Percentiles rank a stretch among this genome's conserved stretches.
Conservation (phyloP, 1,140 invertebrate species). For the Eubasilissa regina region DNA sequence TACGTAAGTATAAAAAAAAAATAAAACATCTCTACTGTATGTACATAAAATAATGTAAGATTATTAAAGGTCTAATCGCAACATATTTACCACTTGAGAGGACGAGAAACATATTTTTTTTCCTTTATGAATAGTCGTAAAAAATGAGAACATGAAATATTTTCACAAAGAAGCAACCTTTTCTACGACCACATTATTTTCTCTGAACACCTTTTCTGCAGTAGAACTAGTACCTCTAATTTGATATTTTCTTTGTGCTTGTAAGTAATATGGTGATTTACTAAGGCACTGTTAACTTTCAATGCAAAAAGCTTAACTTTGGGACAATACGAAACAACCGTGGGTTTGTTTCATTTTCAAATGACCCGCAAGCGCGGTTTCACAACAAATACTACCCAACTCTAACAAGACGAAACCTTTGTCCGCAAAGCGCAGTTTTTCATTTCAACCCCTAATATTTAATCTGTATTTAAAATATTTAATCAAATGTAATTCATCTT, state of each 20-base stretch:
- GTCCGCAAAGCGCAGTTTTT: constrained; percentile 26
- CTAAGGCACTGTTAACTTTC: neutral
- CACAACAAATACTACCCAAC: constrained; percentile 23
- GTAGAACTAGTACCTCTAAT: neutral
- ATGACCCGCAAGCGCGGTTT: constrained; percentile 27
- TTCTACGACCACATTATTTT: neutral
- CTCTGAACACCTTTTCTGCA: constrained; percentile 11
- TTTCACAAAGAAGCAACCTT: constrained; percentile 22
- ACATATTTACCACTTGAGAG: too few relatives aligned
- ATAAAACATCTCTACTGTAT: too few relatives aligned
- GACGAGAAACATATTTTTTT: too few relatives aligned
- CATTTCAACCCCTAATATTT: constrained; percentile 9
- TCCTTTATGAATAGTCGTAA: neutral
- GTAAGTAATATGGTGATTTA: constrained; percentile 31
- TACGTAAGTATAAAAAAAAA: too few relatives aligned
- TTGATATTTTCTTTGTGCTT: constrained; percentile 29
- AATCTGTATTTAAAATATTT: neutral
- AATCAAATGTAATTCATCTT: too few relatives aligned
- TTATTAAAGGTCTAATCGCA: too few relatives aligned
- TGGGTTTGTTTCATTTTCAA: neutral
- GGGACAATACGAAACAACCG: neutral
- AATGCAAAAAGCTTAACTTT: neutral
- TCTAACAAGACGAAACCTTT: constrained; percentile 36
- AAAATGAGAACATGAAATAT: constrained; percentile 14
- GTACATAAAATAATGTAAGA: too few relatives aligned